Percentiles rank a stretch among this genome's conserved stretches.
These are phyloP conservation scores for Halcyon badia DNA, from an alignment of 2,797 vertebrate species.

Conservation along the genomic window DNA sequence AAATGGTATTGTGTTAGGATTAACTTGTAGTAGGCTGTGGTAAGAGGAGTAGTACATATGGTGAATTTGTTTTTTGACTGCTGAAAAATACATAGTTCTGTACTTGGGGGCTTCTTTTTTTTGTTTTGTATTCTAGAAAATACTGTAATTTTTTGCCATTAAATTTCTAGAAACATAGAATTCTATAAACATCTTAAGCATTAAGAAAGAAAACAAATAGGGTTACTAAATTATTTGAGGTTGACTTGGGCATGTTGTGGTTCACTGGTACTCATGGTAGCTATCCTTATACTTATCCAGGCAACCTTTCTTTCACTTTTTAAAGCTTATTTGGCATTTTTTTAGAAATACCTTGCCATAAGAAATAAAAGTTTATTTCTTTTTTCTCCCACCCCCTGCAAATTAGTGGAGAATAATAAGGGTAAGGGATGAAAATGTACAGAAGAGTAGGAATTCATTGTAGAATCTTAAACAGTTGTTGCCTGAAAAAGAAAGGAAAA, in stretches of 20 bases:
- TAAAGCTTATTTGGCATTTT: neutral
- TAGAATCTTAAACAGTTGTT: neutral
- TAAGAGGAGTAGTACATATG: neutral
- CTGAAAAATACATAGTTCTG: neutral
- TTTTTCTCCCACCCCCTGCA: neutral
- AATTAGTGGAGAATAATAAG: neutral
- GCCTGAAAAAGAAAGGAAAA: neutral
- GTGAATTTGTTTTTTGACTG: neutral
- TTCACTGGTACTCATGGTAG: neutral
- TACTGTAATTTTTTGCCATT: neutral
- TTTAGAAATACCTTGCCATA: neutral
- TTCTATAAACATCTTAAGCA: neutral
- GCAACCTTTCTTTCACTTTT: neutral
- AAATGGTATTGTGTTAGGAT: neutral
- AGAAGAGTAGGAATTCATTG: neutral
- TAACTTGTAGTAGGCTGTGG: neutral
- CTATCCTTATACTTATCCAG: neutral
- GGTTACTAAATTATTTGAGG: neutral
- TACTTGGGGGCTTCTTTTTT: neutral
- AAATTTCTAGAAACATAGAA: neutral
- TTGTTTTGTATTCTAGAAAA: neutral
- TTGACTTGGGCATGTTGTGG: neutral
- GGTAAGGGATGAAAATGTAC: neutral
- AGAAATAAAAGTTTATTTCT: neutral
- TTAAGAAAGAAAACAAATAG: neutral